Conservation (phyloP, 2,888 invertebrate species). For the Mystacides longicornis region DNA sequence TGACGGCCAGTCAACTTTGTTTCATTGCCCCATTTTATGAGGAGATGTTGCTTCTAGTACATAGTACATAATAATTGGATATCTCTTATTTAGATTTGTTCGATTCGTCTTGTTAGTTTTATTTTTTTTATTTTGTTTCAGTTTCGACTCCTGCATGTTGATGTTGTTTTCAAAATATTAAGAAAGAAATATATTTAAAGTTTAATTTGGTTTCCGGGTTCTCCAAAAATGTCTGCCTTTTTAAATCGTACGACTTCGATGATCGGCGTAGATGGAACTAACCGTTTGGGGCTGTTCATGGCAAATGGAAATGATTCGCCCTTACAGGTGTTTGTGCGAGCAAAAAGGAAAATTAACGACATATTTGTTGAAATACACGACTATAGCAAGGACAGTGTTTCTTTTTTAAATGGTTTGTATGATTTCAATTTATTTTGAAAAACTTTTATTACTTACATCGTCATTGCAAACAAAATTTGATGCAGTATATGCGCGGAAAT, state of each 20-base stretch:
- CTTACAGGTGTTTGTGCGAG: constrained; percentile 95
- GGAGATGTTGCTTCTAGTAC: too few species aligned
- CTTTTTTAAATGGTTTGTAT: constrained; percentile 69
- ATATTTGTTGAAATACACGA: constrained; percentile 92
- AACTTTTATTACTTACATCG: too few species aligned
- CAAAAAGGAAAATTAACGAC: constrained; percentile 97
- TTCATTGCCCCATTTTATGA: too few species aligned
- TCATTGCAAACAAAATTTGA: too few species aligned
- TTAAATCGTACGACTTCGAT: constrained; percentile 2
- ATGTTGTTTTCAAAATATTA: too few species aligned
- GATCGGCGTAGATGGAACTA: constrained; percentile 75
- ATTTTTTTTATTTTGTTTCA: not conserved
- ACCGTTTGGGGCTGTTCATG: constrained; percentile 35
- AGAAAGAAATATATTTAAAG: not conserved
- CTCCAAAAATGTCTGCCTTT: not conserved
- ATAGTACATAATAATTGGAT: too few species aligned
- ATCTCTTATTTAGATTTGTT: not conserved
- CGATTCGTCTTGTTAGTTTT: not conserved
- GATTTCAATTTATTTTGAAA: not conserved
- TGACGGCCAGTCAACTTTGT: too few species aligned
- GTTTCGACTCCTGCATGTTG: not conserved
- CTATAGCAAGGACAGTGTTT: constrained; percentile 83
- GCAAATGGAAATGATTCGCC: constrained; percentile 60
- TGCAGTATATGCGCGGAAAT: too few species aligned
- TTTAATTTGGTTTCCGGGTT: constrained; percentile 4